Evolutionary conservation across 2,797 vertebrate species (phyloP).

Genomic region (Acridotheres tristis): DNA sequence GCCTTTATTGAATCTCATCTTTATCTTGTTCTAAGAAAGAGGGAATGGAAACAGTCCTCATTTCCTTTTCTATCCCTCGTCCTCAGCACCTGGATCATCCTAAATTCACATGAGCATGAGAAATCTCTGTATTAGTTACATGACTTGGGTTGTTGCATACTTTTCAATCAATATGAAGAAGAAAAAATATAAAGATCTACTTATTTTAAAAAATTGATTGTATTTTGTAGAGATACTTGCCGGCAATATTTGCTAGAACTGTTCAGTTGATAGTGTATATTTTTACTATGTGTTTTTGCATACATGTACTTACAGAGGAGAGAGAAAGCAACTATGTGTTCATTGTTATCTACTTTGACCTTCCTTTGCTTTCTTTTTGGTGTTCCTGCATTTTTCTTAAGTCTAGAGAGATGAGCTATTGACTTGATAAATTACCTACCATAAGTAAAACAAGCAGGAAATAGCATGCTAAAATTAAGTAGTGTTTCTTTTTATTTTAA

Average conservation of each 20-base stretch:
- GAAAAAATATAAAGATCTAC: neutral
- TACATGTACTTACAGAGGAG: accelerated
- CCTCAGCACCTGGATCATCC: neutral
- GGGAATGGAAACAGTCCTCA: neutral
- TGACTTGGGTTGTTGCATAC: neutral
- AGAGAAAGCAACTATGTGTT: neutral
- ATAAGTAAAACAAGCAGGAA: neutral
- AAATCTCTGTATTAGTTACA: neutral
- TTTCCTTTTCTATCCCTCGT: neutral
- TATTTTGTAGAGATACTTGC: neutral
- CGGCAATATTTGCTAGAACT: neutral
- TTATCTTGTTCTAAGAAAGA: neutral
- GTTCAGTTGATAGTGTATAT: neutral
- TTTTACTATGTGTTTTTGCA: neutral
- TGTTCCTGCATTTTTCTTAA: neutral
- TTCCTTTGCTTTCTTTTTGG: neutral
- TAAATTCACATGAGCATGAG: neutral
- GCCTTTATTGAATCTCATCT: neutral
- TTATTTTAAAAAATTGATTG: neutral
- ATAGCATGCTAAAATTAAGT: neutral
- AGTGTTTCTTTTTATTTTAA: accelerated
- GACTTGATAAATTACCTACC: neutral
- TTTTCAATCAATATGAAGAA: neutral
- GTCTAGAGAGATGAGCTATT: neutral
- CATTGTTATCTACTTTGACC: neutral